A percentile compares a stretch with the other conserved stretches of the same genome.
Evolutionary conservation across 30 jellyfish, hydroid and myxozoan species (phyloP).

Genomic region (Turritopsis rubra): DNA sequence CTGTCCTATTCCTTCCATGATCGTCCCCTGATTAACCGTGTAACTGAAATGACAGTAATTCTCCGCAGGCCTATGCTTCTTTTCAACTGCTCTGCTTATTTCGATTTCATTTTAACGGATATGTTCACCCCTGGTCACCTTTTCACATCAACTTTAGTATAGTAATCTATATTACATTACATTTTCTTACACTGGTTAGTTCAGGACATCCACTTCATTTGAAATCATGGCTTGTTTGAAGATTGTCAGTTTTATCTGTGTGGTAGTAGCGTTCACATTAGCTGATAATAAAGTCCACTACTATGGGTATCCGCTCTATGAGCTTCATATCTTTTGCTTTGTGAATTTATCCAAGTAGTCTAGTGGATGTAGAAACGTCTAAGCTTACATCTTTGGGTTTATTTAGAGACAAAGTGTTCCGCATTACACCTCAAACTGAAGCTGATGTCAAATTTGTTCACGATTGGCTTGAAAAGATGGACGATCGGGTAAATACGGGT

Average conservation of each 20-base stretch:
- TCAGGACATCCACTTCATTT: not conserved
- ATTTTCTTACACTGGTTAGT: not conserved
- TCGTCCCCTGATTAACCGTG: too few species aligned
- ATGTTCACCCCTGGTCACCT: not conserved
- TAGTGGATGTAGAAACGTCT: not conserved
- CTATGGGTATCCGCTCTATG: not conserved
- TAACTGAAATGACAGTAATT: not conserved
- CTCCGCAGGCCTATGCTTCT: not conserved
- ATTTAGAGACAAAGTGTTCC: conserved; percentile 56
- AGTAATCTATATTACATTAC: not conserved
- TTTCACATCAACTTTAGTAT: not conserved
- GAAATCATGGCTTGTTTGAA: not conserved
- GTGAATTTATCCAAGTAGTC: not conserved
- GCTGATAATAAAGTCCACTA: not conserved
- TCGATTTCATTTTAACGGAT: not conserved
- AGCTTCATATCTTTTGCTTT: not conserved
- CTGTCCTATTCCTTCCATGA: too few species aligned
- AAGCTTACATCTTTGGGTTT: not conserved
- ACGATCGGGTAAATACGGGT: not conserved
- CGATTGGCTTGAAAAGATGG: conserved; percentile 7
- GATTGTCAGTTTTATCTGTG: not conserved
- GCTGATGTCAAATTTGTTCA: conserved; percentile 40
- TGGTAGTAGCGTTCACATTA: not conserved
- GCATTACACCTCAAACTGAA: conserved; percentile 39
- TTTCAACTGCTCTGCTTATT: not conserved